A percentile compares a stretch with the other conserved stretches of the same genome.
Conservation (phyloP, 2,113 vertebrate genomes). For the Pristiophorus japonicus region DNA sequence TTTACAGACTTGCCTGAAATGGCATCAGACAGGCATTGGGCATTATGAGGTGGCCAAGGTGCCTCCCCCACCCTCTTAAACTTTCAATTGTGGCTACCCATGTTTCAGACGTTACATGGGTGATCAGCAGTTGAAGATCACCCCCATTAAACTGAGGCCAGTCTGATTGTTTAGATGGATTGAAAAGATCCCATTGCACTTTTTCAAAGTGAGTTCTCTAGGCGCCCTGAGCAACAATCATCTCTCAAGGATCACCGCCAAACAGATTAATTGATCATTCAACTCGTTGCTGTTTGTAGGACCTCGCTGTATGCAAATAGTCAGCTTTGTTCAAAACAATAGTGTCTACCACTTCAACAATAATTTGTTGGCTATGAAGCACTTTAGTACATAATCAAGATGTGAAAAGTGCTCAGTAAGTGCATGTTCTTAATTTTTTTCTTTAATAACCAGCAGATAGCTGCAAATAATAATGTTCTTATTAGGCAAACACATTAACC, state of each 20-base stretch:
- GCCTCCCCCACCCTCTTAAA: neutral
- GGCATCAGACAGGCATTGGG: neutral
- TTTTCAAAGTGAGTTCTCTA: neutral
- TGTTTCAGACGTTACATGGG: neutral
- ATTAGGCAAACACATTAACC: neutral
- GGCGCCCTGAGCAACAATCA: neutral
- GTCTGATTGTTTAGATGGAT: neutral
- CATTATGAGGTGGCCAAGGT: neutral
- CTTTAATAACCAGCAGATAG: neutral
- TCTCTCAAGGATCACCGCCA: neutral
- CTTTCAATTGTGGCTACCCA: neutral
- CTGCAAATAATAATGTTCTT: neutral
- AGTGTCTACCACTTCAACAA: neutral
- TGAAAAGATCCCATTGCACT: neutral
- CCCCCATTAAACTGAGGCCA: neutral
- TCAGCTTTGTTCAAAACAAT: neutral
- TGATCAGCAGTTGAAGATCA: neutral
- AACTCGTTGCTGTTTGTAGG: neutral
- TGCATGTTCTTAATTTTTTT: neutral
- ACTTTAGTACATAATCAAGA: neutral
- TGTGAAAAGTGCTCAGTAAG: neutral
- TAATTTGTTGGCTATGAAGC: neutral
- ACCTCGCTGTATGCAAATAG: neutral
- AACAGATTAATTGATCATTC: neutral
- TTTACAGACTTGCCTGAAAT: neutral